These are phyloP conservation scores for Eupithecia subumbrata DNA, from an alignment of 2,888 invertebrate species.

Conservation along the genomic window DNA sequence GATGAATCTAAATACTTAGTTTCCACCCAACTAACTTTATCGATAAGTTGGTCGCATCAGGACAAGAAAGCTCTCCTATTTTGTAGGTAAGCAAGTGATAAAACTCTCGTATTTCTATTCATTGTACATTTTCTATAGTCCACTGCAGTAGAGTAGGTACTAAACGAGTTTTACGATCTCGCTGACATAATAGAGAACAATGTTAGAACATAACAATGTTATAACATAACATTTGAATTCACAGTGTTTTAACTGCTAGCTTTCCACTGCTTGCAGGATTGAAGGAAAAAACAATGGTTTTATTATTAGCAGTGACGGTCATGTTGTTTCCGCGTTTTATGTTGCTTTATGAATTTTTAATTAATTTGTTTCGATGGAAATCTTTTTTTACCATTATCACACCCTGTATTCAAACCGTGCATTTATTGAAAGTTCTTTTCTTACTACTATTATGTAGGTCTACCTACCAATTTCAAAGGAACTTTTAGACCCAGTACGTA, in stretches of 20 bases:
- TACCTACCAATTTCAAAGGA: not conserved
- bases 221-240: not conserved
- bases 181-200: not conserved
- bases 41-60: not conserved
- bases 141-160: not conserved
- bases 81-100: not conserved
- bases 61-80: not conserved
- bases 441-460: too few relatives aligned
- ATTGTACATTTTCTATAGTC: not conserved
- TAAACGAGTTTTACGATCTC: constrained; percentile 3
- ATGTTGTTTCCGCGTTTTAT: constrained; percentile 20
- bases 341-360: too few relatives aligned
- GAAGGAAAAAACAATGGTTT: constrained; percentile 27
- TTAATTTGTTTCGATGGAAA: too few relatives aligned
- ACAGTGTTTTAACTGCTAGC: not conserved
- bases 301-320: constrained; percentile 26
- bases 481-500: not conserved
- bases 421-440: too few relatives aligned
- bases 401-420: too few relatives aligned
- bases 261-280: constrained; percentile 8
- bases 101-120: not conserved
- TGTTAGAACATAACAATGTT: constrained; percentile 1
- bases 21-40: not conserved
- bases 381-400: too few relatives aligned
- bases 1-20: too few relatives aligned